Conservation (phyloP, 2,113 vertebrate species). For the Recurvirostra avosetta region DNA sequence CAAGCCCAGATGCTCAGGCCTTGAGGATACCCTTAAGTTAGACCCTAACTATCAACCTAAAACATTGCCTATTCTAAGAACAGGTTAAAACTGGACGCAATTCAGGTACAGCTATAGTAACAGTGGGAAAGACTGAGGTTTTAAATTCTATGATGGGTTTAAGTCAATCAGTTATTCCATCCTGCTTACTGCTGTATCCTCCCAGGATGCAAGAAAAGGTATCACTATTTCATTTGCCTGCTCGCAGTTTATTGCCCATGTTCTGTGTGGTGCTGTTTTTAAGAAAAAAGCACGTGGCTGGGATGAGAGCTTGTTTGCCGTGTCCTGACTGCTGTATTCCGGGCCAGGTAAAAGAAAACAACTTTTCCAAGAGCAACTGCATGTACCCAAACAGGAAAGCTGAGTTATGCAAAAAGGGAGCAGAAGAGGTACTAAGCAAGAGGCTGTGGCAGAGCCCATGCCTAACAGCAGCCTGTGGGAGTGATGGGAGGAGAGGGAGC, state of each 20-base stretch:
- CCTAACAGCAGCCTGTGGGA: neutral
- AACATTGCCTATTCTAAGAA: neutral
- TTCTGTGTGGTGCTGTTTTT: neutral
- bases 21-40: neutral
- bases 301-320: neutral
- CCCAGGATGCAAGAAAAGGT: neutral
- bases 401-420: neutral
- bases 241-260: neutral
- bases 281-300: neutral
- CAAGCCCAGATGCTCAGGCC: neutral
- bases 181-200: neutral
- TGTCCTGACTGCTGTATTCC: neutral
- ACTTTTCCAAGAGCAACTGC: neutral
- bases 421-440: neutral
- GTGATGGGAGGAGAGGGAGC: fast-evolving
- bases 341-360: neutral
- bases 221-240: neutral
- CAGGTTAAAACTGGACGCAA: neutral
- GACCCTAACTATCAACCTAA: neutral
- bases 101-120: neutral
- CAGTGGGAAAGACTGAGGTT: neutral
- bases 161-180: neutral
- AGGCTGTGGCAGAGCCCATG: neutral
- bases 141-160: neutral
- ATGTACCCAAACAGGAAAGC: neutral